Evolutionary conservation across 2,113 vertebrate genomes (phyloP).

Genomic region (Atrichornis clamosus): DNA sequence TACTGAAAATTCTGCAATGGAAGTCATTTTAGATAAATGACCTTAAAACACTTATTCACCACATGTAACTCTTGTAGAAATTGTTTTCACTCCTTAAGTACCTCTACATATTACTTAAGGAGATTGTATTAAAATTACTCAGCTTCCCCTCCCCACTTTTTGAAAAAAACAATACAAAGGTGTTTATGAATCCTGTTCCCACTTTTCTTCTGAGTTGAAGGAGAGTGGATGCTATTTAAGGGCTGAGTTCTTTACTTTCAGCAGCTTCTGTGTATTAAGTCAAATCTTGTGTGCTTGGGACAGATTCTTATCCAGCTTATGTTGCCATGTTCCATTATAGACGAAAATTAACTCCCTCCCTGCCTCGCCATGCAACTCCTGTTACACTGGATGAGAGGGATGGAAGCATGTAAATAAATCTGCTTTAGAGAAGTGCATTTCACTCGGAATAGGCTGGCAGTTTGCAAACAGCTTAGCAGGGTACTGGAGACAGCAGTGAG

Average conservation of each 20-base stretch:
- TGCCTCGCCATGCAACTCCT: background rate
- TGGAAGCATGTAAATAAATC: background rate
- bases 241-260: background rate
- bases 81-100: background rate
- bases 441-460: background rate
- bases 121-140: background rate
- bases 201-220: background rate
- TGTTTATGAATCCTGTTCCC: background rate
- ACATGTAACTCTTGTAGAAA: background rate
- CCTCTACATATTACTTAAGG: background rate
- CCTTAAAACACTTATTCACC: background rate
- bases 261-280: background rate
- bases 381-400: background rate
- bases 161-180: background rate
- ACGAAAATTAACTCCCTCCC: background rate
- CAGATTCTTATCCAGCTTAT: background rate
- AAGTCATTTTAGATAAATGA: background rate
- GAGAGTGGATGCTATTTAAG: background rate
- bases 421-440: background rate
- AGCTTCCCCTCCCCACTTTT: fast-evolving
- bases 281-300: background rate
- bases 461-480: background rate
- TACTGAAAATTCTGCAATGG: background rate
- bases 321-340: background rate
- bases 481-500: fast-evolving